Evolutionary conservation across 2,113 vertebrate genomes (phyloP).

Genomic region (Poecile atricapillus): DNA sequence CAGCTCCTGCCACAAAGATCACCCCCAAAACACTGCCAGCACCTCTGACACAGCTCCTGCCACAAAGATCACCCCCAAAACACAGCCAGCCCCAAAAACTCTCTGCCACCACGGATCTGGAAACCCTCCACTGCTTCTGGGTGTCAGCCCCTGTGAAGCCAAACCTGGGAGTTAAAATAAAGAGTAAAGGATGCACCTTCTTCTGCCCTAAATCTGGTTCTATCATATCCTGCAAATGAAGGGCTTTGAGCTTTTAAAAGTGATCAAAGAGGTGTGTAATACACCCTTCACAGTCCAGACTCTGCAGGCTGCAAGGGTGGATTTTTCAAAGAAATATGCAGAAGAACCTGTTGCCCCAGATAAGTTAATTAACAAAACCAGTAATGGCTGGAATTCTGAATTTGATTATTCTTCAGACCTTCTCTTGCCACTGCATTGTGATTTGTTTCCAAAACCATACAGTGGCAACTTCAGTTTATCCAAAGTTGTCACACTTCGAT

Average conservation of each 20-base stretch:
- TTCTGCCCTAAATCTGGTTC: neutral
- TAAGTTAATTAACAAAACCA: slow-evolving; percentile 32
- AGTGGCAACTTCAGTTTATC: neutral
- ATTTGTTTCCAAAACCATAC: neutral
- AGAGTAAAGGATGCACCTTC: neutral
- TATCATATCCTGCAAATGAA: neutral
- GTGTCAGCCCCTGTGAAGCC: neutral
- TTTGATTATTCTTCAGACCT: neutral
- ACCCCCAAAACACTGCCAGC: too few species aligned
- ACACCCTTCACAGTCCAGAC: neutral
- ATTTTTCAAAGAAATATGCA: slow-evolving; percentile 20
- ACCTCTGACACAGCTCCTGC: too few species aligned
- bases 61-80: neutral
- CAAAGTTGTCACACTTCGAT: neutral
- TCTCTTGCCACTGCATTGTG: neutral
- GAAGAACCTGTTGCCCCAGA: slow-evolving; percentile 46
- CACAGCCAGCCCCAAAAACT: fast-evolving
- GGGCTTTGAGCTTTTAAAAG: neutral
- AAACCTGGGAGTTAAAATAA: neutral
- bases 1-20: too few species aligned
- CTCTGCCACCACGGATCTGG: fast-evolving
- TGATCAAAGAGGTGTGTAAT: slow-evolving; percentile 9
- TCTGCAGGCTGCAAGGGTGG: neutral
- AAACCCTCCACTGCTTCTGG: neutral
- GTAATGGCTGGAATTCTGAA: neutral